Conservation (phyloP, 2,113 vertebrate genomes). For the Daphoenositta chrysoptera region DNA sequence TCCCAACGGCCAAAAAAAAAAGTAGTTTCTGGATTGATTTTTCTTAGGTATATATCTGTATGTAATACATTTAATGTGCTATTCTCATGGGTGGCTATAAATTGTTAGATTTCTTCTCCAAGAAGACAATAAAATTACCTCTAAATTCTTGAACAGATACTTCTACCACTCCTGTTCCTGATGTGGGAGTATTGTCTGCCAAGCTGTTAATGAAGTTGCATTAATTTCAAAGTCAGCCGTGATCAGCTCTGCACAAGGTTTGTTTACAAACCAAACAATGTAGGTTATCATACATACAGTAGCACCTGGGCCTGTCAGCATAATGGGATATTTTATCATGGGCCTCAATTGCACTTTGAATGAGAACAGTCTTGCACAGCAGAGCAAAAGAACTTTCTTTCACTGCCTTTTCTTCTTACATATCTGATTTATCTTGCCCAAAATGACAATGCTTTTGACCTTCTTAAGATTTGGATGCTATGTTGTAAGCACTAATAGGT, state of each 20-base stretch:
- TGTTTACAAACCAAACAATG: background rate
- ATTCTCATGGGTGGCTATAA: rapidly evolving
- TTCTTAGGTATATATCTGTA: background rate
- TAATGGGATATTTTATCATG: background rate
- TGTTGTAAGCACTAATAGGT: background rate
- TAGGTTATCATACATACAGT: background rate
- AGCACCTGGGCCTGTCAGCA: rapidly evolving
- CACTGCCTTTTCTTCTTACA: background rate
- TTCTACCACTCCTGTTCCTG: background rate
- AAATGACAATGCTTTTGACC: background rate
- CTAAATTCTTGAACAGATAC: background rate
- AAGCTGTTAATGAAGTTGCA: background rate
- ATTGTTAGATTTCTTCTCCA: background rate
- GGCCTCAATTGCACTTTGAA: background rate
- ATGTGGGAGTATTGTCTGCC: background rate
- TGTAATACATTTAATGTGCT: background rate
- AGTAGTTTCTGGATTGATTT: background rate
- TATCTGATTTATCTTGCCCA: background rate
- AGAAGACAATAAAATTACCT: background rate
- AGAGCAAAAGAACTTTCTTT: background rate
- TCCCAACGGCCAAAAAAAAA: background rate
- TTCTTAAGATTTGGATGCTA: background rate
- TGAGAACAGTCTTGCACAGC: background rate
- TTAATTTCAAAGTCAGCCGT: background rate
- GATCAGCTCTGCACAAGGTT: background rate